These are phyloP conservation scores for Brachylomia viminalis DNA, from an alignment of 2,888 invertebrate species.

Conservation along the genomic window DNA sequence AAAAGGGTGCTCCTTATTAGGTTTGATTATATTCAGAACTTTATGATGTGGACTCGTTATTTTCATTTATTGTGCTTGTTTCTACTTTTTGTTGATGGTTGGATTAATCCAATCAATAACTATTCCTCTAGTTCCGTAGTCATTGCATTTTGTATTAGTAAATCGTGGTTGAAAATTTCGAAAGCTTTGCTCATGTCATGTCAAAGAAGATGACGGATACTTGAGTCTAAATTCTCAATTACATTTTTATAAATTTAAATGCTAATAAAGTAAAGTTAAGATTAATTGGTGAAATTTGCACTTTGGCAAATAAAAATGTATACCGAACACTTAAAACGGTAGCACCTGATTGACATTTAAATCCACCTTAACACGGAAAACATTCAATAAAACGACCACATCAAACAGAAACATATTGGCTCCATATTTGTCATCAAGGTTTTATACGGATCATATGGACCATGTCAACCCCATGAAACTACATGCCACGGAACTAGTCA, in stretches of 20 bases:
- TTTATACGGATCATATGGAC: conserved; percentile 3
- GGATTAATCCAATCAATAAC: not conserved
- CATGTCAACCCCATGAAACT: conserved; percentile 33
- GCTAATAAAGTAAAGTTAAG: not conserved
- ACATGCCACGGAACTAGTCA: conserved; percentile 24
- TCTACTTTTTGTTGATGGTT: not conserved
- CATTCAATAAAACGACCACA: not conserved
- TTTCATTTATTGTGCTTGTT: not conserved
- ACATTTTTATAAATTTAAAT: not conserved
- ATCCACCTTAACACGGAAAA: not conserved
- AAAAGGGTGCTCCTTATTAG: not conserved
- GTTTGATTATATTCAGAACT: not conserved
- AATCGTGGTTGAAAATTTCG: not conserved
- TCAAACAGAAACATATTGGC: conserved; percentile 24
- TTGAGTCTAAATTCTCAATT: not conserved
- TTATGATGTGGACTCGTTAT: not conserved
- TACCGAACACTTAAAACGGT: no score
- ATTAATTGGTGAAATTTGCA: no score
- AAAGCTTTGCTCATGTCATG: not conserved
- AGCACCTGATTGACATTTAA: not conserved
- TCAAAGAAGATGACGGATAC: not conserved
- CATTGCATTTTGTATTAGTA: not conserved
- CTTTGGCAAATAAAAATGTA: no score
- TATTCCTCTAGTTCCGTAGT: not conserved
- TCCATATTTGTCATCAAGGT: conserved; percentile 33